These are phyloP conservation scores for Chrysopilus asiliformis DNA, from an alignment of 2,888 invertebrate genomes.

Conservation along the genomic window DNA sequence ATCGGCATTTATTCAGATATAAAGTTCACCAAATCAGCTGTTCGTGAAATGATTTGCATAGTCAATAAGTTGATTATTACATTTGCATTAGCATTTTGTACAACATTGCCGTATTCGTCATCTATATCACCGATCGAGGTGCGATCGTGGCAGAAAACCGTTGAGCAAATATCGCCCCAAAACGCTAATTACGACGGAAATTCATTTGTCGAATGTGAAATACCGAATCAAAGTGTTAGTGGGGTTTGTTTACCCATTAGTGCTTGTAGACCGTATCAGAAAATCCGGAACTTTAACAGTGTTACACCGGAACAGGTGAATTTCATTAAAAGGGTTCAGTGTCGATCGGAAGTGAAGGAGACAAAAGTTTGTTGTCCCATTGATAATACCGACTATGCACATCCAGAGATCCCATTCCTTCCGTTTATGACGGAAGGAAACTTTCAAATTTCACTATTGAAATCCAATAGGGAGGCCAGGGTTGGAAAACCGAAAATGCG, in stretches of 20 bases:
- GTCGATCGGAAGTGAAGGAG: constrained; percentile 16
- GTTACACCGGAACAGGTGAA: constrained; percentile 22
- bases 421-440: neutral
- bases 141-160: neutral
- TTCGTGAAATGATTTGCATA: too few species aligned
- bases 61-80: too few species aligned
- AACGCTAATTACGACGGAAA: too few species aligned
- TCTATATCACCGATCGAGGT: too few species aligned
- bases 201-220: constrained; percentile 26
- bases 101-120: too few species aligned
- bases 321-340: constrained; percentile 27
- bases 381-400: constrained; percentile 26
- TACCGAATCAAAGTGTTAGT: constrained; percentile 30
- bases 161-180: neutral
- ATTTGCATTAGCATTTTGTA: too few species aligned
- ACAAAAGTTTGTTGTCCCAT: constrained; percentile 28
- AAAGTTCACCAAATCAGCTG: too few species aligned
- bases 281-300: constrained; percentile 25
- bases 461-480: constrained; percentile 23
- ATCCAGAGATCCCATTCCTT: constrained; percentile 23
- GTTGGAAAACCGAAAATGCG: constrained; percentile 27
- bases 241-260: constrained; percentile 26
- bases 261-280: constrained; percentile 27
- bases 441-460: constrained; percentile 23
- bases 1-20: too few species aligned